phyloP scores from a whole-genome alignment of 2,797 vertebrate genomes.

The Poecile montanus region DNA sequence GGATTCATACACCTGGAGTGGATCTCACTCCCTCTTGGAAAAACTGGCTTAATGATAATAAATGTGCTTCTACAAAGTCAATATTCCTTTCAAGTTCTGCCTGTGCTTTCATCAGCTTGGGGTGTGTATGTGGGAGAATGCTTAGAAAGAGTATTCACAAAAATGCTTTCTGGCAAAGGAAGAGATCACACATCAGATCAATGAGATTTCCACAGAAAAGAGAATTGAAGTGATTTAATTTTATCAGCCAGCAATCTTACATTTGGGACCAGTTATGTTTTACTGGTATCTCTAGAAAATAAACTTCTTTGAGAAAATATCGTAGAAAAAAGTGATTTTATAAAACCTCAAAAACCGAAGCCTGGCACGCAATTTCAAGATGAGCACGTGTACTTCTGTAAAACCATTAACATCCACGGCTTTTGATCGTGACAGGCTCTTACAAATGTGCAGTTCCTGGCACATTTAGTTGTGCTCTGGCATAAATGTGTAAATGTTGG shows the following conservation, averaged over 20 bases:
- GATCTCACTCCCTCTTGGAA: conserved; percentile 30
- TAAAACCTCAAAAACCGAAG: background rate
- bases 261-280: background rate
- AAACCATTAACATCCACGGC: background rate
- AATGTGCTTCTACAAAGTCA: conserved; percentile 45
- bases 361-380: background rate
- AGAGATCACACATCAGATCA: conserved; percentile 59
- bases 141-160: conserved; percentile 44
- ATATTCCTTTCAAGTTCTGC: conserved; percentile 56
- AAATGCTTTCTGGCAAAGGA: conserved; percentile 43
- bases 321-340: background rate
- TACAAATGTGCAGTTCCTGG: background rate
- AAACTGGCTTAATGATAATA: conserved; percentile 55
- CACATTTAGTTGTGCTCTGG: background rate
- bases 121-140: background rate
- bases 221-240: conserved; percentile 33
- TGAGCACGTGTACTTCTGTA: rapidly evolving
- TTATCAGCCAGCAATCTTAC: background rate
- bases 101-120: conserved; percentile 36
- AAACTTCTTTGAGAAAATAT: background rate
- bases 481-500: background rate
- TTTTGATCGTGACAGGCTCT: background rate
- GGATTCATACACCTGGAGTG: conserved; percentile 17
- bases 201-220: conserved; percentile 50
- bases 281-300: background rate